A percentile compares a stretch with the other conserved stretches of the same genome.
Conservation (phyloP, 2,113 vertebrate species). For the Mus spicilegus region DNA sequence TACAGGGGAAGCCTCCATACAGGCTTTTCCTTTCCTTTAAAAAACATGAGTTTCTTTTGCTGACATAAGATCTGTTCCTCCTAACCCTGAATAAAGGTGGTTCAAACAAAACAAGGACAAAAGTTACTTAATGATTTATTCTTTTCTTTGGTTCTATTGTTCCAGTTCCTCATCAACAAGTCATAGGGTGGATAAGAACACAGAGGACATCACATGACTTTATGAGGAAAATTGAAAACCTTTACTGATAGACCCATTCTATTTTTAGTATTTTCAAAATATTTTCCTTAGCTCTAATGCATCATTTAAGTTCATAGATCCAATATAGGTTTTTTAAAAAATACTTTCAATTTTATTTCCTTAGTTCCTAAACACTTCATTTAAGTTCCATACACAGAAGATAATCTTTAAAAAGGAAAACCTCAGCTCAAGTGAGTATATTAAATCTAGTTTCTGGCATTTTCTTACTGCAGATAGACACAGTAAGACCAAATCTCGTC, state of each 20-base stretch:
- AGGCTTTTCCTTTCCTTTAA: background rate
- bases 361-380: background rate
- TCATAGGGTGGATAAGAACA: conserved; percentile 12
- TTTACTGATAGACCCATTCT: conserved; percentile 8
- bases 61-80: background rate
- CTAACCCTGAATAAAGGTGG: background rate
- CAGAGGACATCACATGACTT: conserved; percentile 12
- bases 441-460: background rate
- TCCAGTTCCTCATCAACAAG: conserved; percentile 15
- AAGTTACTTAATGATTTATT: background rate
- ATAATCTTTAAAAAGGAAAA: background rate
- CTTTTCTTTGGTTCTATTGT: conserved; percentile 17
- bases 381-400: background rate
- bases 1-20: background rate
- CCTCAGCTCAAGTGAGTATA: background rate
- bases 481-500: background rate
- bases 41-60: background rate
- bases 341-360: conserved; percentile 29
- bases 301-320: background rate
- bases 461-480: background rate
- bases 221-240: conserved; percentile 24
- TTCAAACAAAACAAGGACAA: background rate
- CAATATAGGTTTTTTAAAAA: background rate
- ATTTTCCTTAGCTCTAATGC: conserved; percentile 35
- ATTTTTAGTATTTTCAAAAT: background rate